Evolutionary conservation across 2,797 vertebrate genomes (phyloP).

Genomic region (Pangasius sanitwongsei): DNA sequence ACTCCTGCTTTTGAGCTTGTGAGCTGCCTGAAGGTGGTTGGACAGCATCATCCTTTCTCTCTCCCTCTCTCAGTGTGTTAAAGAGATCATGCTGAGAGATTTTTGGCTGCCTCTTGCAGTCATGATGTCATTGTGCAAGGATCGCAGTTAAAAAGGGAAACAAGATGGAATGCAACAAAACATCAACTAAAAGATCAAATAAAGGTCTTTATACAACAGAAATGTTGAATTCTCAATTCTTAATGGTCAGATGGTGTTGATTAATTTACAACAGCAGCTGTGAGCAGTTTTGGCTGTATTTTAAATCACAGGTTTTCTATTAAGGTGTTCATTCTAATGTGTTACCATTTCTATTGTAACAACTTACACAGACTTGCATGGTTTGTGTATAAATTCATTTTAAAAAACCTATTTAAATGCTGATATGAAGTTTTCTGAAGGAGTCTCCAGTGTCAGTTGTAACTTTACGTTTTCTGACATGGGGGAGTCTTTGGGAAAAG

Average conservation of each 20-base stretch:
- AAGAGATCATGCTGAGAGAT: slow-evolving; percentile 34
- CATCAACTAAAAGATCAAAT: background rate
- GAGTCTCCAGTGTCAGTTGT: background rate
- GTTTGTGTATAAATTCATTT: too few species aligned
- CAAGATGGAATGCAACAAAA: background rate
- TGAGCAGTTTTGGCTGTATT: too few species aligned
- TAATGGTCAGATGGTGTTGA: background rate
- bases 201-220: background rate
- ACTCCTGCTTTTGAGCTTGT: slow-evolving; percentile 21
- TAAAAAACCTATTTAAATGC: background rate
- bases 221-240: background rate
- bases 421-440: background rate
- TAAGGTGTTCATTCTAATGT: background rate
- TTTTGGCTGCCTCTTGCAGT: slow-evolving; percentile 20
- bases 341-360: background rate
- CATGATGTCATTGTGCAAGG: slow-evolving; percentile 8
- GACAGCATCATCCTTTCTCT: background rate
- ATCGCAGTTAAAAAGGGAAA: slow-evolving; percentile 3
- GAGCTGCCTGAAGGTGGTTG: slow-evolving; percentile 22
- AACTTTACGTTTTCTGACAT: background rate
- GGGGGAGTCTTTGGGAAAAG: background rate
- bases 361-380: background rate
- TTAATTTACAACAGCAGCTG: background rate
- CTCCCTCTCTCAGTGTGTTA: slow-evolving; percentile 23
- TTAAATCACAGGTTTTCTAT: background rate